A percentile compares a stretch with the other conserved stretches of the same genome.
Conservation (phyloP, 2,113 vertebrate genomes). For the Tiliqua scincoides region DNA sequence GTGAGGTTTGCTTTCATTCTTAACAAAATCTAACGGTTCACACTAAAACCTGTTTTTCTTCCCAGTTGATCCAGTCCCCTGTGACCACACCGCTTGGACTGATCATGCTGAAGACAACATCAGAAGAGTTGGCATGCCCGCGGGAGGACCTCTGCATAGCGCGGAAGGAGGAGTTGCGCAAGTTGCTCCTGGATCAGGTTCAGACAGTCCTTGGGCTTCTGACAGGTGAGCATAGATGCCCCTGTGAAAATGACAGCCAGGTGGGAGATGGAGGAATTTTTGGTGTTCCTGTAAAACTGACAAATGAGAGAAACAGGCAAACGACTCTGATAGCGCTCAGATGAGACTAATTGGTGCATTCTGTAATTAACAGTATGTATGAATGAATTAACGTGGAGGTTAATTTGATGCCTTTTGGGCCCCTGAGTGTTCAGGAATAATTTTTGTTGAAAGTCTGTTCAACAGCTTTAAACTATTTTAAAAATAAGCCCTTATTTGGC, state of each 20-base stretch:
- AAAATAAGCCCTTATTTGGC: neutral
- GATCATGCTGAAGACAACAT: constrained; percentile 96
- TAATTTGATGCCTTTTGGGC: neutral
- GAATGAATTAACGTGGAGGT: neutral
- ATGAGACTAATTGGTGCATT: neutral
- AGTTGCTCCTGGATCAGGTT: constrained; percentile 95
- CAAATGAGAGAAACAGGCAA: accelerated
- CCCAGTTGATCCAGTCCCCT: constrained; percentile 93
- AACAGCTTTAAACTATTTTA: no score
- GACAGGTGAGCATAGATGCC: constrained; percentile 78
- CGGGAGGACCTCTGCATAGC: constrained; percentile 95
- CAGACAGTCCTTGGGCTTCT: constrained; percentile 93
- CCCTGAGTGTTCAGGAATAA: neutral
- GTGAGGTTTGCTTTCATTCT: no score
- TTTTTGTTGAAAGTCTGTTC: neutral
- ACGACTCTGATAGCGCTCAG: neutral
- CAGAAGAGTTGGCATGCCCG: constrained; percentile 95
- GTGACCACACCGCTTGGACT: constrained; percentile 90
- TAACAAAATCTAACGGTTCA: neutral
- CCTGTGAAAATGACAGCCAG: neutral
- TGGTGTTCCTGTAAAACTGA: neutral
- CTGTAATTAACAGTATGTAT: neutral
- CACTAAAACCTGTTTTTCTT: constrained; percentile 34
- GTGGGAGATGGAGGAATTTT: neutral
- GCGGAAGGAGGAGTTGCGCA: constrained; percentile 94